phyloP scores from a whole-genome alignment of 2,113 vertebrate species.

The Falcunculus frontatus region DNA sequence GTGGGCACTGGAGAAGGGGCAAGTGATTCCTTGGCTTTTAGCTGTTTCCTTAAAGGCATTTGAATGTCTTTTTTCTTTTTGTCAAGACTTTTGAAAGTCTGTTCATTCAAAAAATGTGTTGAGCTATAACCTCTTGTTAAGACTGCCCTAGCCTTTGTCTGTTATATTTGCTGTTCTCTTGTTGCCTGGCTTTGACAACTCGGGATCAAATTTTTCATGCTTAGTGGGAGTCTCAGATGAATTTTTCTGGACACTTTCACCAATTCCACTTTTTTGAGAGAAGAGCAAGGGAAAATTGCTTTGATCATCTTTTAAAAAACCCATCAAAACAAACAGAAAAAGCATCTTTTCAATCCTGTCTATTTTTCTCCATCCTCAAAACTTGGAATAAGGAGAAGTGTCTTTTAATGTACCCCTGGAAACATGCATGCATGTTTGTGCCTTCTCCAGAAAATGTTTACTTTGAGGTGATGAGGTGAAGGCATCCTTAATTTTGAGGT shows the following conservation, averaged over 20 bases:
- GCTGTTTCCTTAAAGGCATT: not conserved
- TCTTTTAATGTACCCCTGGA: not conserved
- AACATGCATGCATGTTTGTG: accelerated
- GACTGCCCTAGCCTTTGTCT: not conserved
- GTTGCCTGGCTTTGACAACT: not conserved
- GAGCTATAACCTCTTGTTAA: not conserved
- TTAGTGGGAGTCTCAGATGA: not conserved
- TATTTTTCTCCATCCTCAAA: not conserved
- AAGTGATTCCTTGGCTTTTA: not conserved
- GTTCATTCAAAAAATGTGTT: not conserved
- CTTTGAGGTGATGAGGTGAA: not conserved
- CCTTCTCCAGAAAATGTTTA: not conserved
- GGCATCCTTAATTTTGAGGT: not conserved
- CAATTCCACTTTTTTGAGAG: not conserved
- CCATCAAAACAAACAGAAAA: not conserved
- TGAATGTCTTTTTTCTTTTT: not conserved
- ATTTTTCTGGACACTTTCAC: not conserved
- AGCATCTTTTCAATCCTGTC: not conserved
- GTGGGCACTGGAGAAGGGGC: not conserved
- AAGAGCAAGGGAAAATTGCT: not conserved
- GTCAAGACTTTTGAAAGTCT: not conserved
- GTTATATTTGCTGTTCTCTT: not conserved
- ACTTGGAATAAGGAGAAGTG: not conserved
- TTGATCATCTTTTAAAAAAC: not conserved
- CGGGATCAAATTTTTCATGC: not conserved